A percentile compares a stretch with the other conserved stretches of the same genome.
These are phyloP conservation scores for Gisinianus flammeolus DNA, from an alignment of 2,888 invertebrate genomes.

Conservation along the genomic window DNA sequence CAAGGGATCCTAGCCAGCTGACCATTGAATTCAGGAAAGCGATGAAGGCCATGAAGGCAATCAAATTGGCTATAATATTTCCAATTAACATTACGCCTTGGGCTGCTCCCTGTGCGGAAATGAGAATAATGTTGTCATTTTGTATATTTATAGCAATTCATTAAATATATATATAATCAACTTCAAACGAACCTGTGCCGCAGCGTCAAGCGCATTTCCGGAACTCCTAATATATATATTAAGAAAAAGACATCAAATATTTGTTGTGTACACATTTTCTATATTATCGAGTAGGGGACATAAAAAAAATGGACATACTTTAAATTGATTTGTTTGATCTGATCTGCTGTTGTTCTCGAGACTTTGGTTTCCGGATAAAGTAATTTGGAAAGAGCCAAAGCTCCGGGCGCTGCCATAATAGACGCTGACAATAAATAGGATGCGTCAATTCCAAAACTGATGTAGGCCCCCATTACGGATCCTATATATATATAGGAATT, in stretches of 20 bases:
- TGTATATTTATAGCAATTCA: too few species aligned
- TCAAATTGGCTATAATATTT: slow-evolving; percentile 87
- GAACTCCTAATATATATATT: slow-evolving; percentile 70
- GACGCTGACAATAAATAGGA: slow-evolving; percentile 89
- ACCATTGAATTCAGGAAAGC: slow-evolving; percentile 82
- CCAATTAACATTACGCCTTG: slow-evolving; percentile 80
- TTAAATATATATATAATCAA: too few species aligned
- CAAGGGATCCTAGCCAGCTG: slow-evolving; percentile 78
- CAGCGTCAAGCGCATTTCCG: slow-evolving; percentile 86
- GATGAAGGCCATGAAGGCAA: slow-evolving; percentile 72
- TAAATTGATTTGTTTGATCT: slow-evolving; percentile 66
- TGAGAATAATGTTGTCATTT: too few species aligned
- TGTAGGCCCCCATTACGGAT: slow-evolving; percentile 90
- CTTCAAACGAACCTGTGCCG: slow-evolving; percentile 70
- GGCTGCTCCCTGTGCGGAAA: slow-evolving; percentile 81
- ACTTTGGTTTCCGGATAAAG: slow-evolving; percentile 89
- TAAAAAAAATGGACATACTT: slow-evolving; percentile 31
- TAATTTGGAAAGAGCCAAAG: slow-evolving; percentile 86
- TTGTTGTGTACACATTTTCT: too few species aligned
- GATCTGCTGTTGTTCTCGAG: slow-evolving; percentile 76
- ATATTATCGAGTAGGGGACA: too few species aligned
- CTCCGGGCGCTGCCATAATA: slow-evolving; percentile 95
- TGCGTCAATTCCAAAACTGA: slow-evolving; percentile 85
- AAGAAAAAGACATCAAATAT: too few species aligned
- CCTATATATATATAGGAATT: slow-evolving; percentile 64